Conservation (phyloP, 2,888 invertebrate species). For the Stegophylla sp. region DNA sequence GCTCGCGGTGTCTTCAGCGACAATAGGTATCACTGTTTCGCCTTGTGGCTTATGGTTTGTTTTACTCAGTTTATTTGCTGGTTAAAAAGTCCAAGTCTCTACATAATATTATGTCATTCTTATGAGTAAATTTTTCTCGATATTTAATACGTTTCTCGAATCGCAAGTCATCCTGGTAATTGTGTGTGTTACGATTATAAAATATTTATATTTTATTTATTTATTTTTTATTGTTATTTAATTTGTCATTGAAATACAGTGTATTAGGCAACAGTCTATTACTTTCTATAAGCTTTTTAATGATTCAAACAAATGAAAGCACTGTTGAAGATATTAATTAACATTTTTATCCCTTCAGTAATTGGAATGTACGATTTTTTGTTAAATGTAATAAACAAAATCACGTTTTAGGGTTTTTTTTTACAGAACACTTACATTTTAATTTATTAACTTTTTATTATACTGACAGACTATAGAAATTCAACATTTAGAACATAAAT, state of each 20-base stretch:
- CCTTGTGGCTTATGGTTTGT: neutral
- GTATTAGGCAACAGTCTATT: constrained; percentile 2
- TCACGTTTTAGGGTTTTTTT: too few relatives aligned
- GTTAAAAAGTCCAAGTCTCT: too few relatives aligned
- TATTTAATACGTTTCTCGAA: neutral
- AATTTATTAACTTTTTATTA: too few relatives aligned
- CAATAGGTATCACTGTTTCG: neutral
- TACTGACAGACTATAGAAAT: too few relatives aligned
- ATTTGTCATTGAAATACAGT: neutral
- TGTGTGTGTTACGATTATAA: constrained; percentile 11
- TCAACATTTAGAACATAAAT: too few relatives aligned
- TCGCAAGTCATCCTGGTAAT: constrained; percentile 28
- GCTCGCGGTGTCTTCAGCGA: neutral
- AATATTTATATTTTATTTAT: neutral
- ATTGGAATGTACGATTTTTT: too few relatives aligned
- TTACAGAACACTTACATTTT: too few relatives aligned
- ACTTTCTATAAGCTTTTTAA: constrained; percentile 30
- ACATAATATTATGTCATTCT: constrained; percentile 1
- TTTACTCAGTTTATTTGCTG: neutral
- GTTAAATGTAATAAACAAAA: too few relatives aligned
- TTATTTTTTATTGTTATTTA: constrained; percentile 22
- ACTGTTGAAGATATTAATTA: neutral
- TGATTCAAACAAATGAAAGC: neutral
- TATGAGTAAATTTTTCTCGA: neutral
- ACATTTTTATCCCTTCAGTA: too few relatives aligned